These are phyloP conservation scores for Vanessa atalanta DNA, from an alignment of 1,140 invertebrate species.

Conservation along the genomic window DNA sequence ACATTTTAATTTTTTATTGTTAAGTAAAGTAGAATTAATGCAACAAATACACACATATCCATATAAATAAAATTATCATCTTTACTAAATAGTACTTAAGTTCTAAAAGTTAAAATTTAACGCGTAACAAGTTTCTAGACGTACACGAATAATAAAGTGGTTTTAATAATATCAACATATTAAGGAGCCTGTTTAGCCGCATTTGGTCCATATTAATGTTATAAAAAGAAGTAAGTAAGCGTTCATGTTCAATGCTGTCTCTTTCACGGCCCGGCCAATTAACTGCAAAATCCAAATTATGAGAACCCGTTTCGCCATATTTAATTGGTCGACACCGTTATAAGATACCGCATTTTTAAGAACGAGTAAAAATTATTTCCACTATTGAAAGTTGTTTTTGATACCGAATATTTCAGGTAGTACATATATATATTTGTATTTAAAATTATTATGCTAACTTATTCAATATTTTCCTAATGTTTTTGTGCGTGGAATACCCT, in stretches of 20 bases:
- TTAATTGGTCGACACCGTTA: slow-evolving; percentile 46
- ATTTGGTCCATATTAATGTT: slow-evolving; percentile 12
- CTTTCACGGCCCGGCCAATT: slow-evolving; percentile 42
- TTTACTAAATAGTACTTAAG: background rate
- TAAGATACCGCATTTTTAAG: slow-evolving; percentile 32
- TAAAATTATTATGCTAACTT: background rate
- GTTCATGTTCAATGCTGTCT: slow-evolving; percentile 21
- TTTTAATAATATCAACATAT: slow-evolving; percentile 13
- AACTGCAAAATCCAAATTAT: slow-evolving; percentile 50
- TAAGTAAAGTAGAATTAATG: background rate
- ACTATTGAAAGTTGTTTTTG: slow-evolving; percentile 22
- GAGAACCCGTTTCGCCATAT: slow-evolving; percentile 41
- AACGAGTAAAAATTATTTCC: slow-evolving; percentile 27
- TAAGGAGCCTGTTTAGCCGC: slow-evolving; percentile 1
- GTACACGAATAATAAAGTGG: slow-evolving; percentile 3
- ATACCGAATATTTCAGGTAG: background rate
- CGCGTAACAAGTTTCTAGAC: background rate
- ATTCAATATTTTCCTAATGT: background rate
- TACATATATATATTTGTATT: background rate
- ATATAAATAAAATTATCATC: background rate
- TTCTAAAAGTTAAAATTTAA: background rate
- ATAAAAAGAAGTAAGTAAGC: slow-evolving; percentile 20
- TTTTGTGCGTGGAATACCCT: background rate
- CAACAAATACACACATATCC: background rate
- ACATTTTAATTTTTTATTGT: background rate